Evolutionary conservation across 2,888 invertebrate species (phyloP), one percentile per base, ranked within the genome.

Genomic region (Syrphus vitripennis): DNA sequence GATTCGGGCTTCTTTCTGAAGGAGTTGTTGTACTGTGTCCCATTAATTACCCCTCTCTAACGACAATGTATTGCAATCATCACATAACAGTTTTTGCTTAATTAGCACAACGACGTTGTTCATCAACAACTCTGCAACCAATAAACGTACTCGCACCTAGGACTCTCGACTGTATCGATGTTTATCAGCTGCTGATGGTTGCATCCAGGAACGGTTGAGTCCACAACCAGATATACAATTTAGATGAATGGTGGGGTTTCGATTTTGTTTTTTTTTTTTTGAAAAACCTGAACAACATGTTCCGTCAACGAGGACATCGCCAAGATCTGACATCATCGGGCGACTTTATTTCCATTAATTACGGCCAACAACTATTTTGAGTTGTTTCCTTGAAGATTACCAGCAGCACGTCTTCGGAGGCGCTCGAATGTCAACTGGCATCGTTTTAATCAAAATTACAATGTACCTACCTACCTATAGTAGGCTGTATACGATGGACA

Each of bases 311-410:
- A 80, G 65, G 70, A 83, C 83, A 80, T 80, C 75, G 34, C 75
- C 6, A 50, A 24, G 24, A 83, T 76, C 79, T 71, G 80, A 83
- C 83, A 83, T 83, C 83, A 80, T 83, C 80, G 65, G 69, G 59
- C 83, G 80, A 80, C 79, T 83, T 79, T 70, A 80, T 83, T 80
- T 80, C 75, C 83, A 83, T 83, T 83, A 83, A 83, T 83, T 83
- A 83, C 75, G 70, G 37, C 12, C 29, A 71, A 83, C 83, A 80
- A 83, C 70, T 79, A 70, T 79, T 75, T 83, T 76, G 63, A 70
- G 45, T 79, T 79, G 71, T 65, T 55, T 48, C 31, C 70, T 65
- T 65, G 26, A 75, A 65, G 74, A 69, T 55, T 55, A 69, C 24
- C 50, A 63, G 59, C 63, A 29, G 5, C 42, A 16, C 74, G 10